A percentile compares a stretch with the other conserved stretches of the same genome.
These are phyloP conservation scores for Grallaria varia DNA, from an alignment of 2,113 vertebrate genomes.

Conservation along the genomic window DNA sequence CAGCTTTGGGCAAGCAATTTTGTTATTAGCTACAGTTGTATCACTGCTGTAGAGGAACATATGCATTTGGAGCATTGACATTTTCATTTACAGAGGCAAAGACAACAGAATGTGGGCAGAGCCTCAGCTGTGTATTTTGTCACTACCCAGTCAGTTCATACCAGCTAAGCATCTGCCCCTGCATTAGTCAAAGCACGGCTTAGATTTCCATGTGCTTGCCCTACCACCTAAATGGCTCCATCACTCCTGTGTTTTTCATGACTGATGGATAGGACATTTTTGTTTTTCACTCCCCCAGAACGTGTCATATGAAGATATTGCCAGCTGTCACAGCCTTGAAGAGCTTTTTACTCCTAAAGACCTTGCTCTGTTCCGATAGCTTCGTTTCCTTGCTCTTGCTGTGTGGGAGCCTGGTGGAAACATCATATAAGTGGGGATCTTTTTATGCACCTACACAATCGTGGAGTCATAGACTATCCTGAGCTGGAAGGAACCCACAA, in stretches of 20 bases:
- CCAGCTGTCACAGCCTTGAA: not conserved
- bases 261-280: not conserved
- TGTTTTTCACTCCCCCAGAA: not conserved
- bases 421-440: not conserved
- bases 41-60: not conserved
- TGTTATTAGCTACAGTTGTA: not conserved
- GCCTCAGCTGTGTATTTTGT: not conserved
- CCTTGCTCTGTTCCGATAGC: not conserved
- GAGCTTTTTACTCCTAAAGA: not conserved
- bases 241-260: not conserved
- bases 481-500: not conserved
- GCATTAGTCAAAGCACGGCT: not conserved
- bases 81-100: not conserved
- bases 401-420: not conserved
- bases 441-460: not conserved
- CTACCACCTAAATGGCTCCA: not conserved
- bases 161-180: not conserved
- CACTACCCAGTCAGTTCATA: not conserved
- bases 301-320: not conserved
- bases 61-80: not conserved
- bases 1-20: not conserved
- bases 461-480: not conserved
- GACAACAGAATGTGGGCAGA: not conserved
- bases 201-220: not conserved
- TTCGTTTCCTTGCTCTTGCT: not conserved